Percentiles rank a stretch among this genome's conserved stretches.
Evolutionary conservation across 2,888 invertebrate genomes (phyloP).

Genomic region (Cantharis lateralis): DNA sequence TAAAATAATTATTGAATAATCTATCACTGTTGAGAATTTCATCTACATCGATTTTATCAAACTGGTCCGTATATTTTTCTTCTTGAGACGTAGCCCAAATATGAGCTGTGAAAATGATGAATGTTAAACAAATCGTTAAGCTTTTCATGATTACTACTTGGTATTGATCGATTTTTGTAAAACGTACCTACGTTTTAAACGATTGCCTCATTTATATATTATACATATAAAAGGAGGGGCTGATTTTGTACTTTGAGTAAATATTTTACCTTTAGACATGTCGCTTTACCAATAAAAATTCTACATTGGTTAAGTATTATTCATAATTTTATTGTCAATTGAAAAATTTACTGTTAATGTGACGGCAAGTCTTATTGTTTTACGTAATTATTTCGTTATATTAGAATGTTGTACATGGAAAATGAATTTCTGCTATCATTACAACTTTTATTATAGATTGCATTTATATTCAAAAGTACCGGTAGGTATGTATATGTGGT

Average conservation of each 20-base stretch:
- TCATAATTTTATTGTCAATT: neutral
- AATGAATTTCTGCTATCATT: neutral
- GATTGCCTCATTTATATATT: neutral
- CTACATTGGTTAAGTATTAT: neutral
- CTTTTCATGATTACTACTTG: neutral
- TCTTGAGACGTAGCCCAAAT: slow-evolving; percentile 25
- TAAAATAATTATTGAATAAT: slow-evolving; percentile 56
- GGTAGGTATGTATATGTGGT: too few species aligned
- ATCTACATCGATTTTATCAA: slow-evolving; percentile 71
- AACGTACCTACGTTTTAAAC: neutral
- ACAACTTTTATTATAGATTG: neutral
- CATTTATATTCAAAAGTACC: neutral
- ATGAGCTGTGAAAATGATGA: neutral
- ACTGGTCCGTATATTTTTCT: slow-evolving; percentile 60
- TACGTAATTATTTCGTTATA: neutral
- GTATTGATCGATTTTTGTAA: neutral
- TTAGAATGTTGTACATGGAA: neutral
- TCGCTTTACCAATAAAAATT: neutral
- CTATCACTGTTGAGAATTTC: slow-evolving; percentile 69
- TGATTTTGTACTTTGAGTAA: neutral
- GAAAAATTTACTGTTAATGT: neutral
- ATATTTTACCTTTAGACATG: neutral
- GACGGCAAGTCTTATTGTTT: neutral
- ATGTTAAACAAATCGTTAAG: neutral
- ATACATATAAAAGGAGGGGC: neutral